Evolutionary conservation across 1,140 invertebrate species (phyloP).

Genomic region (Conopomorpha cramerella): DNA sequence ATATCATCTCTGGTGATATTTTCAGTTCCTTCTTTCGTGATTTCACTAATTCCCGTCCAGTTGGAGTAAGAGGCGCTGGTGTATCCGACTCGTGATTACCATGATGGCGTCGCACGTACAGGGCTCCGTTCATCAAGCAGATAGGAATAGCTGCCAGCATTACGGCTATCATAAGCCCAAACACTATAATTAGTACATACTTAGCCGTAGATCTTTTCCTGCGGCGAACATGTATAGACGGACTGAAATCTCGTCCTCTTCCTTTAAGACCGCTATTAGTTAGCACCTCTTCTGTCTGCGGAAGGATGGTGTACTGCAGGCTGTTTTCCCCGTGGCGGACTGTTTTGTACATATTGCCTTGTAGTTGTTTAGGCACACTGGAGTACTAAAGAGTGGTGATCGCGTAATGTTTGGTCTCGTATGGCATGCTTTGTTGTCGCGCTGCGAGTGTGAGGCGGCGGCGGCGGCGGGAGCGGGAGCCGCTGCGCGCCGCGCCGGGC

Average conservation of each 20-base stretch:
- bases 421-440: slow-evolving; percentile 33
- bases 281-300: slow-evolving; percentile 70
- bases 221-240: slow-evolving; percentile 39
- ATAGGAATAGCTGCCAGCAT: slow-evolving; percentile 35
- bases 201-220: slow-evolving; percentile 35
- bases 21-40: slow-evolving; percentile 45
- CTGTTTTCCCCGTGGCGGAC: slow-evolving; percentile 74
- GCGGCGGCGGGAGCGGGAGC: too few relatives aligned
- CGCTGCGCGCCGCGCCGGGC: not conserved
- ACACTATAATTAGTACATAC: slow-evolving; percentile 34
- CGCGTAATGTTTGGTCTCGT: too few relatives aligned
- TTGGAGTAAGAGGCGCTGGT: slow-evolving; percentile 22
- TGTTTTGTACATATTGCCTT: slow-evolving; percentile 79
- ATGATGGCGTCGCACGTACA: slow-evolving; percentile 25
- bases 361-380: too few relatives aligned
- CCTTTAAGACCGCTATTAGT: slow-evolving; percentile 62
- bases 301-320: slow-evolving; percentile 73
- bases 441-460: too few relatives aligned
- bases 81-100: slow-evolving; percentile 29
- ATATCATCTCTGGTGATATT: slow-evolving; percentile 19
- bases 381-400: too few relatives aligned
- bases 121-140: slow-evolving; percentile 35
- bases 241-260: slow-evolving; percentile 57
- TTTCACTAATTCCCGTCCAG: slow-evolving; percentile 28
- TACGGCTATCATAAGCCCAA: slow-evolving; percentile 31